These are phyloP conservation scores for Parnassius smintheus DNA, from an alignment of 2,888 invertebrate genomes.

Conservation along the genomic window DNA sequence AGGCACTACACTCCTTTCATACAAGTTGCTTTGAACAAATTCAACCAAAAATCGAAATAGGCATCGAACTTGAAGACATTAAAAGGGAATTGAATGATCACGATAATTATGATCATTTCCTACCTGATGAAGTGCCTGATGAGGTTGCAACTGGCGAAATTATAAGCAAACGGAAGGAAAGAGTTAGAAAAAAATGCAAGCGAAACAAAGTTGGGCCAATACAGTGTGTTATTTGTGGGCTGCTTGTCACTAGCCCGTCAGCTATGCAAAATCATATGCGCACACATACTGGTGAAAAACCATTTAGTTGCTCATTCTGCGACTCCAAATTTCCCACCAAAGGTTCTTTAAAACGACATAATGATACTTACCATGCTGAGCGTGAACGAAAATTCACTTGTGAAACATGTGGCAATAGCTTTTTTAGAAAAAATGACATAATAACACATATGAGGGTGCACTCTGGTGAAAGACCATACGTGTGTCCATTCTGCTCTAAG, in stretches of 20 bases:
- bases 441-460: slow-evolving; percentile 67
- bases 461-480: slow-evolving; percentile 64
- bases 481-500: slow-evolving; percentile 59
- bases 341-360: slow-evolving; percentile 61
- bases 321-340: slow-evolving; percentile 54
- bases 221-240: slow-evolving; percentile 61
- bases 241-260: slow-evolving; percentile 51
- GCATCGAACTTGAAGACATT: slow-evolving; percentile 41
- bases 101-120: slow-evolving; percentile 27
- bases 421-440: slow-evolving; percentile 63
- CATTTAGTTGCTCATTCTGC: slow-evolving; percentile 57
- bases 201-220: slow-evolving; percentile 48
- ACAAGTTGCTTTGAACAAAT: slow-evolving; percentile 36
- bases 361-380: slow-evolving; percentile 50
- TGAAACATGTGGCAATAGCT: slow-evolving; percentile 69
- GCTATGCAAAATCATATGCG: slow-evolving; percentile 65
- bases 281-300: slow-evolving; percentile 69
- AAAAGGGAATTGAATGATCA: slow-evolving; percentile 42
- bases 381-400: slow-evolving; percentile 64
- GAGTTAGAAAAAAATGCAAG: slow-evolving; percentile 38
- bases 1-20: slow-evolving; percentile 49
- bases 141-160: slow-evolving; percentile 11
- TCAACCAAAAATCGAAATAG: slow-evolving; percentile 30
- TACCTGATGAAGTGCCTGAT: slow-evolving; percentile 15
- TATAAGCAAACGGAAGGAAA: slow-evolving; percentile 29